Conservation (phyloP, 2,888 invertebrate genomes). For the Hirtodrosophila histrioides region DNA sequence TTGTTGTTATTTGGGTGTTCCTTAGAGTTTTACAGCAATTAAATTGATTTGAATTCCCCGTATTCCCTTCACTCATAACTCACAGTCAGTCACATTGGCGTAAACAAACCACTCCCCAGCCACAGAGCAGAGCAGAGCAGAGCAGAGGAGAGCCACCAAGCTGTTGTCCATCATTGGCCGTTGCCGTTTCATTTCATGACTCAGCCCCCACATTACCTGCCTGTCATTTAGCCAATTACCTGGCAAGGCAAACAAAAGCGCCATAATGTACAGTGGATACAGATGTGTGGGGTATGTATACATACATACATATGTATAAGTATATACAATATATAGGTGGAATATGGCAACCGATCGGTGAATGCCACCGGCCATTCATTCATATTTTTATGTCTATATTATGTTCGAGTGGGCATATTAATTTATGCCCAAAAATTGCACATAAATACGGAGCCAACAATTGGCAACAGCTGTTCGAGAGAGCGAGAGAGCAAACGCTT, state of each 20-base stretch:
- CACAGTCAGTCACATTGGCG: background rate
- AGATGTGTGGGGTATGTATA: background rate
- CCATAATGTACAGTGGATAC: slow-evolving; percentile 10
- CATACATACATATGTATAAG: slow-evolving; percentile 2
- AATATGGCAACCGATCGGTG: slow-evolving; percentile 31
- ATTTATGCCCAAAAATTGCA: slow-evolving; percentile 65
- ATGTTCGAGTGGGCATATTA: slow-evolving; percentile 33
- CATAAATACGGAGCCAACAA: slow-evolving; percentile 39
- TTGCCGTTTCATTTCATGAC: slow-evolving; percentile 38
- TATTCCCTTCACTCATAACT: background rate
- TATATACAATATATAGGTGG: background rate
- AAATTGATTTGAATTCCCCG: slow-evolving; percentile 17
- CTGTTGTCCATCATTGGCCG: slow-evolving; percentile 38
- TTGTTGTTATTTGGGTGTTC: too few species aligned
- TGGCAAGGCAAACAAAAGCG: slow-evolving; percentile 62
- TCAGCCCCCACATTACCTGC: slow-evolving; percentile 59
- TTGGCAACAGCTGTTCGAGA: slow-evolving; percentile 68
- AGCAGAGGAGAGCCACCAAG: background rate
- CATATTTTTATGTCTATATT: slow-evolving; percentile 69
- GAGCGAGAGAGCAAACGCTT: slow-evolving; percentile 9
- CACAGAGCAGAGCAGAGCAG: too few species aligned
- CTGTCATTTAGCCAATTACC: slow-evolving; percentile 75
- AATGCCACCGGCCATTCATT: slow-evolving; percentile 67
- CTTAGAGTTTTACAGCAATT: background rate
- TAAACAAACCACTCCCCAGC: too few species aligned